Evolutionary conservation across 1,140 invertebrate genomes (phyloP).

Genomic region (Drosophila kanapiae): DNA sequence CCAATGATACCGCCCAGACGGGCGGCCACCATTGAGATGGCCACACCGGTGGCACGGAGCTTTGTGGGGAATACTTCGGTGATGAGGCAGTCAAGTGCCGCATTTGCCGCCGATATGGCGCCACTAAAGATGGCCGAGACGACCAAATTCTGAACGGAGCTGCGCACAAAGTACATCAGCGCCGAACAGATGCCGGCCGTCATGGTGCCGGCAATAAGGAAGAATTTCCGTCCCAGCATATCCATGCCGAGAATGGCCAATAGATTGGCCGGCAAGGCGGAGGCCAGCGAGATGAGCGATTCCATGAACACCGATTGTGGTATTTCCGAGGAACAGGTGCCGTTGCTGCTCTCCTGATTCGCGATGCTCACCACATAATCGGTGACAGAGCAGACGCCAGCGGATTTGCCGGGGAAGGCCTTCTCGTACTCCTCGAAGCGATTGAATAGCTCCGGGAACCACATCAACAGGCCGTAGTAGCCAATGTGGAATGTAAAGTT

Average conservation of each 20-base stretch:
- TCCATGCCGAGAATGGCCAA: constrained; percentile 92
- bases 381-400: constrained; percentile 92
- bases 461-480: constrained; percentile 96
- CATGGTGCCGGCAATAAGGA: constrained; percentile 94
- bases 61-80: constrained; percentile 96
- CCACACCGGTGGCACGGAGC: constrained; percentile 93
- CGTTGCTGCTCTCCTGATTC: constrained; percentile 86
- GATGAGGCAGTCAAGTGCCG: constrained; percentile 94
- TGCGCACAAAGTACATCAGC: constrained; percentile 93
- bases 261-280: constrained; percentile 93
- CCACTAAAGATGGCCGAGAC: constrained; percentile 94
- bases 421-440: constrained; percentile 92
- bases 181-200: constrained; percentile 94
- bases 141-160: constrained; percentile 92
- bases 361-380: constrained; percentile 89
- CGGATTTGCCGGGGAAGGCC: constrained; percentile 87
- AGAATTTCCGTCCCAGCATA: constrained; percentile 94
- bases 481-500: constrained; percentile 96
- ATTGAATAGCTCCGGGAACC: constrained; percentile 96
- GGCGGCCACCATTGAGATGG: constrained; percentile 94
- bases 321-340: constrained; percentile 90
- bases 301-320: constrained; percentile 92
- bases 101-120: constrained; percentile 95
- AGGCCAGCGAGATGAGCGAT: constrained; percentile 93
- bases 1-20: constrained; percentile 94